Percentiles rank a stretch among this genome's conserved stretches.
Evolutionary conservation across 1,140 invertebrate species (phyloP).

Genomic region (Drosophila sp.): DNA sequence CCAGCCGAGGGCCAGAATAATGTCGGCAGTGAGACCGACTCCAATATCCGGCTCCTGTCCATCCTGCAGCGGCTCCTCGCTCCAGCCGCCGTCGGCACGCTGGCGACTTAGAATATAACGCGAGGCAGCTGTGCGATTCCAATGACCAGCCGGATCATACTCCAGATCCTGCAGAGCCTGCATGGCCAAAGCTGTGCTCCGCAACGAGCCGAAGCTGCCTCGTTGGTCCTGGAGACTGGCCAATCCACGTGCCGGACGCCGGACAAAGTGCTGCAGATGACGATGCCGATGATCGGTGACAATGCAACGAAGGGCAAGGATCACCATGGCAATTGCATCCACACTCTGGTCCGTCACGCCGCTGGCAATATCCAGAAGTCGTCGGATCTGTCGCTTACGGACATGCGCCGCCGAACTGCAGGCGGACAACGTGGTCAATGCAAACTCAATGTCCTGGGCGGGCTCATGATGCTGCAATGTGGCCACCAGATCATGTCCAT

Average conservation of each 20-base stretch:
- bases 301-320: constrained; percentile 92
- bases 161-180: constrained; percentile 90
- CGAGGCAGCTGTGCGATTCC: constrained; percentile 91
- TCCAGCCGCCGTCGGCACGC: constrained; percentile 91
- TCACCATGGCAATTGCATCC: constrained; percentile 94
- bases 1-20: constrained; percentile 89
- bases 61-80: constrained; percentile 85
- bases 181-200: constrained; percentile 91
- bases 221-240: constrained; percentile 91
- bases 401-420: constrained; percentile 93
- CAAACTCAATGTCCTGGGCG: constrained; percentile 89
- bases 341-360: constrained; percentile 91
- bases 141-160: constrained; percentile 87
- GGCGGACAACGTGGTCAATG: constrained; percentile 88
- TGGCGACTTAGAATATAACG: constrained; percentile 90
- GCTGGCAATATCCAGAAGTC: constrained; percentile 91
- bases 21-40: constrained; percentile 90
- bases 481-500: constrained; percentile 91
- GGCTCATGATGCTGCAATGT: constrained; percentile 90
- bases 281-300: constrained; percentile 93
- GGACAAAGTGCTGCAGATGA: constrained; percentile 91
- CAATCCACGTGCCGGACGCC: constrained; percentile 89
- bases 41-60: constrained; percentile 84
- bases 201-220: constrained; percentile 93
- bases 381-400: constrained; percentile 90